Evolutionary conservation across 2,113 vertebrate species (phyloP).

Genomic region (Phylloscopus trochilus): DNA sequence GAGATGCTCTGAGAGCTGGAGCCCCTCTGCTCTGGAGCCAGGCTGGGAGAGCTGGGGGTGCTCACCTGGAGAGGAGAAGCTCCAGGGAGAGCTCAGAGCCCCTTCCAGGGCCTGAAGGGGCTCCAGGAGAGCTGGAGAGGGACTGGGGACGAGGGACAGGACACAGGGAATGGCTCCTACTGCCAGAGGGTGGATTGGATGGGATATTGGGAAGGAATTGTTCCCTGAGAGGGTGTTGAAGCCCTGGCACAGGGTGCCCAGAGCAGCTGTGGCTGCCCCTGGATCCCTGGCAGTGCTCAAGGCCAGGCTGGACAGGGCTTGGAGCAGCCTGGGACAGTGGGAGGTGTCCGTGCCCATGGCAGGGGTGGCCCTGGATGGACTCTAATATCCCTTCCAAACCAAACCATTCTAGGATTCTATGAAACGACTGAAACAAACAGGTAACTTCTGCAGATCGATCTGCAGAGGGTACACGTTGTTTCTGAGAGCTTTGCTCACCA

Average conservation of each 20-base stretch:
- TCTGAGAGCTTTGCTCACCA: background rate
- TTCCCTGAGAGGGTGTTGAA: rapidly evolving
- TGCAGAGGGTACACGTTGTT: background rate
- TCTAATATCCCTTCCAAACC: background rate
- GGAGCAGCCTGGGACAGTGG: rapidly evolving
- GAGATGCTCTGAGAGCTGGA: background rate
- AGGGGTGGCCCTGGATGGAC: rapidly evolving
- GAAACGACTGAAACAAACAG: background rate
- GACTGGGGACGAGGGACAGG: background rate
- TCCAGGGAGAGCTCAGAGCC: background rate
- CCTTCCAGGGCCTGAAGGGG: rapidly evolving
- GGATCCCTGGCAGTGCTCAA: background rate
- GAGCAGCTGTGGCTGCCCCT: background rate
- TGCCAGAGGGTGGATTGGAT: rapidly evolving
- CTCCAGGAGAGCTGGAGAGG: background rate
- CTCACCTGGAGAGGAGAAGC: background rate
- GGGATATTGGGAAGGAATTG: rapidly evolving
- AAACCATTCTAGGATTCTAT: background rate
- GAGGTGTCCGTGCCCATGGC: background rate
- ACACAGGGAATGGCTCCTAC: background rate
- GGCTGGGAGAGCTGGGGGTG: background rate
- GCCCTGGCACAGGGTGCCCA: background rate
- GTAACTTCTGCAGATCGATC: rapidly evolving
- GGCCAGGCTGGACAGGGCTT: rapidly evolving
- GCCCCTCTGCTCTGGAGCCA: background rate